Base-by-base conservation (phyloP, 2,797 vertebrate genomes). In the Clarias platycephalus region DNA sequence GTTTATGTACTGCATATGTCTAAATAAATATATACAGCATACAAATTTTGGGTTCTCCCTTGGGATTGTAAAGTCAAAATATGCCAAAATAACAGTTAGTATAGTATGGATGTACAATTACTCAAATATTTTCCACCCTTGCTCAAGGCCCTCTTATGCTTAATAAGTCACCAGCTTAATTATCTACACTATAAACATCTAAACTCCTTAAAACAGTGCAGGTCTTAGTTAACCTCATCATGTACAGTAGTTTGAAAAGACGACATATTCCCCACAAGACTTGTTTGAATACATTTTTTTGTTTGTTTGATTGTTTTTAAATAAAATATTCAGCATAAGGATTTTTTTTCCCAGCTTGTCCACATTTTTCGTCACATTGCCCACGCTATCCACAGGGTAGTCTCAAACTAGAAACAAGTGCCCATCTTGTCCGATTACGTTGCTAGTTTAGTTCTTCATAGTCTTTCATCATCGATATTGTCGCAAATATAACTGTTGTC, bases 401-500 rank as follows among this genome's bases (percentile, higher is more conserved):
- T 16, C 53, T 76, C 0, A 22, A 57, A 57, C 16, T 20, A 7
- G 20, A 24, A 75, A 9, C n/a, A 44, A n/a, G 10, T 75, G 18
- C 74, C 55, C 10, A 34, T 24, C 1, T 26, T 55, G 15, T 57
- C 13, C 44, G 53, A 18, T 53, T 8, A 28, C 18, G 53, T 40
- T 7, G 7, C 37, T 40, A 40, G n/a, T 18, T 55, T 58, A 20
- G 28, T 58, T 58, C 28, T 58, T 49, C 9, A 37, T 37, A 77
- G 24, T 34, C 18, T 98, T 79, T 98, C 97, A 79, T 99, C 97
- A 5, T 96, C 95, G 9, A 98, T 97, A 89, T 94, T 95, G 88
- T 94, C 95, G 90, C 79, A 85, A 20, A 44, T 5, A 55, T 18
- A 94, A 93, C 78, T 94, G 93, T 88, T 93, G 92, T 90, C 96